These are phyloP conservation scores for Microcaecilia unicolor DNA, from an alignment of 2,797 vertebrate genomes.

Conservation along the genomic window DNA sequence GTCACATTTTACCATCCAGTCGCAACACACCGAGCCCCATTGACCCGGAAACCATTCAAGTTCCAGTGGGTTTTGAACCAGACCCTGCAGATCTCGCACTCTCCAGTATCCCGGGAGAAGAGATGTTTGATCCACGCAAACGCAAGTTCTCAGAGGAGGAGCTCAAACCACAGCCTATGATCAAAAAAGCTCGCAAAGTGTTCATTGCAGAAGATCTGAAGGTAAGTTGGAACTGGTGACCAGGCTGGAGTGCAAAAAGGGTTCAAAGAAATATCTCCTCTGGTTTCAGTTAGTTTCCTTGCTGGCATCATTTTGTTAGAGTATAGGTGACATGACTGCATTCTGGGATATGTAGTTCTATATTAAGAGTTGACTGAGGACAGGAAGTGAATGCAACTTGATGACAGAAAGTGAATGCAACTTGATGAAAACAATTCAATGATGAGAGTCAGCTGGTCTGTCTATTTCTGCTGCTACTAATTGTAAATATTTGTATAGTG, in stretches of 20 bases:
- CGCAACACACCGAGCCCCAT: conserved; percentile 90
- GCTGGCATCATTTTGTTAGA: too few relatives aligned
- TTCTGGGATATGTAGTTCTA: too few relatives aligned
- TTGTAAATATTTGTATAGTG: too few relatives aligned
- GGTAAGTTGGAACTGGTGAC: conserved; percentile 74
- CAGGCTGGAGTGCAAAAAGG: conserved; percentile 3
- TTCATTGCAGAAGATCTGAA: conserved; percentile 95
- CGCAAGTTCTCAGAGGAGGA: conserved; percentile 92
- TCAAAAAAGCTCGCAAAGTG: conserved; percentile 94
- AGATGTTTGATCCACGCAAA: conserved; percentile 93
- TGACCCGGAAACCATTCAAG: conserved; percentile 91
- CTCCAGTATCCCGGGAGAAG: conserved; percentile 93
- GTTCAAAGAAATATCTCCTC: too few relatives aligned
- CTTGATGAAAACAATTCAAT: too few relatives aligned
- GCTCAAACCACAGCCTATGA: conserved; percentile 96
- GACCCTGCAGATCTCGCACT: conserved; percentile 91
- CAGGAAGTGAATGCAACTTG: too few relatives aligned
- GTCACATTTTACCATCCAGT: conserved; percentile 62
- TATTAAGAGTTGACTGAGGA: too few relatives aligned
- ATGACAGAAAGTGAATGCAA: too few relatives aligned
- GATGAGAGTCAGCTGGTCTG: too few relatives aligned
- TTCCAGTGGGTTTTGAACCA: conserved; percentile 81
- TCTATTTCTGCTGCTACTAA: too few relatives aligned
- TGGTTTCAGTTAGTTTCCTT: too few relatives aligned
- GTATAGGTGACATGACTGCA: too few relatives aligned